Conservation (phyloP, 2,888 invertebrate genomes). For the Dicycla oo region DNA sequence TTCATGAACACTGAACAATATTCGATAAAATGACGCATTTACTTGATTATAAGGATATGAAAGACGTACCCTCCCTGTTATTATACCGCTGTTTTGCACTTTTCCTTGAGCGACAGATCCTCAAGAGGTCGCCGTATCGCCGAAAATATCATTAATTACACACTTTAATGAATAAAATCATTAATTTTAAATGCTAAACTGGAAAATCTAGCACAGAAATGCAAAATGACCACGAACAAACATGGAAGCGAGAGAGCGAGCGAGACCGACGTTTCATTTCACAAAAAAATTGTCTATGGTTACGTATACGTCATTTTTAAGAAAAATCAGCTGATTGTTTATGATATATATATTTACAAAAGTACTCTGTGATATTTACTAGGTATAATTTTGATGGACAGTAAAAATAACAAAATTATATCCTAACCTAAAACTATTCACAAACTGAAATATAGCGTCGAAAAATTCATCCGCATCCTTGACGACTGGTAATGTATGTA, state of each 20-base stretch:
- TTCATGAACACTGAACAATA: conserved; percentile 79
- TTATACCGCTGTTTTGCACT: conserved; percentile 86
- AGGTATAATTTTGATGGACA: no score
- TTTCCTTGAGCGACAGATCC: conserved; percentile 87
- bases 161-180: conserved; percentile 84
- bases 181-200: conserved; percentile 85
- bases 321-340: conserved; percentile 61
- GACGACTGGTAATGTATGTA: no score
- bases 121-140: conserved; percentile 87
- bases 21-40: conserved; percentile 90
- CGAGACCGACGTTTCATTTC: conserved; percentile 82
- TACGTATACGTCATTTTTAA: conserved; percentile 74
- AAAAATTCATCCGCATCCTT: no score
- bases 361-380: no score
- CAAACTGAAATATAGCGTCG: no score
- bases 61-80: conserved; percentile 90
- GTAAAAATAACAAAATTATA: no score
- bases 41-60: conserved; percentile 87
- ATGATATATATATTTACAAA: no score
- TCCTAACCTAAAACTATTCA: no score
- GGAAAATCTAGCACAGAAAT: conserved; percentile 88
- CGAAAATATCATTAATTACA: conserved; percentile 89
- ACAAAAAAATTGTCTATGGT: conserved; percentile 78
- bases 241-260: conserved; percentile 89
- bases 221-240: conserved; percentile 90